Evolutionary conservation across 2,113 vertebrate genomes (phyloP), one percentile per base, ranked within the genome.

Genomic region (Prunella fulvescens): DNA sequence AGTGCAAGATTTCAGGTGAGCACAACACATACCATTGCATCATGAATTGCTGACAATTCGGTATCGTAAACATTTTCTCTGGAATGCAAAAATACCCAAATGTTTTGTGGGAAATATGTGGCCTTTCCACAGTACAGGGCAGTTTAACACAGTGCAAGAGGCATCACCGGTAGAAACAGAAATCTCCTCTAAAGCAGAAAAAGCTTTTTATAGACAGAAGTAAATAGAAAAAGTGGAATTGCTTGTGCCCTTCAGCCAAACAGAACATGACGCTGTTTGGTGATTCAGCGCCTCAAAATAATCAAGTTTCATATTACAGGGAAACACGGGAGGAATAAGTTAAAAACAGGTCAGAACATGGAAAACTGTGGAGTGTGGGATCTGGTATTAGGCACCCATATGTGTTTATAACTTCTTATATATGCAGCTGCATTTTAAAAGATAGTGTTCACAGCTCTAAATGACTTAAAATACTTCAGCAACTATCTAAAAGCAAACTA

Each of bases 291-390:
- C 39, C 86, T 88, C 91, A 95, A 91, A 95, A 95, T 92, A 93
- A 89, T 90, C 62, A 78, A 42, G 81, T 86, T 76, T 86, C 29
- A 0, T 86, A 62, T 94, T 87, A 96, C 81, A 90, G 64, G 70
- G 81, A 90, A 93, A 85, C 74, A 82, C 39, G 24, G 42, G 40
- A 88, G 20, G 67, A 93, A 71, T 82, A 91, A 94, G 84, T 77
- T 91, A 95, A 91, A 97, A 95, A 81, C 77, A 64, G 47, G 77
- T 70, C 88, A 92, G 71, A 95, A 93, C 48, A 88, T 4, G 14
- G 86, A 92, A 93, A 91, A 84, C 12, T n/a, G 24, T 60, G 28
- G 48, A 76, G 45, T 70, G 64, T 90, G 42, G 50, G 60, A 88
- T 92, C 39, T 45, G 24, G 17, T 65, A 72, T 87, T 70, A 66